Evolutionary conservation across 1,140 invertebrate species (phyloP), one percentile per base, ranked within the genome.

Genomic region (Adelges cooleyi): DNA sequence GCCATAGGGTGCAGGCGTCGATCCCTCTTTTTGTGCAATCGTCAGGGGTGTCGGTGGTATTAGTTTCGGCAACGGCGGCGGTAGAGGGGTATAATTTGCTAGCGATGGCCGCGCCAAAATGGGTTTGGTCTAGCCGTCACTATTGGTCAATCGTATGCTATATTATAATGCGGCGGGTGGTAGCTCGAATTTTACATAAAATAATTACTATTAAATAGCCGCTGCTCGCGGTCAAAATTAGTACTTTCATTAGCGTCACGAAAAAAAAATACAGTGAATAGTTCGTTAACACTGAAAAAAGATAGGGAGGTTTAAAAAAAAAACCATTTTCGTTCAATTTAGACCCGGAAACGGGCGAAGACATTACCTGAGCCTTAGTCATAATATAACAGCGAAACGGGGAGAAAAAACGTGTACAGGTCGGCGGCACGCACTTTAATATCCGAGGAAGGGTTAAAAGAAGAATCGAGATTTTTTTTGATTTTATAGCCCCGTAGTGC

Each of bases 71-170:
- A 33, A 40, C n/a, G 33, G 33, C 22, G 23, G 20, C 15, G 52
- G 36, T n/a, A 38, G 36, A 23, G 54, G 54, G 53, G 38, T 27
- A 25, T 23, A 44, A 56, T 42, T 56, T 56, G 38, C 53, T 44
- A 18, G 15, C n/a, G 54, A 59, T 59, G 54, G 54, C 54, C 54
- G 54, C 54, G 20, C 54, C 10, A 59, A 59, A 59, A 59, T 59
- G 54, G 54, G 54, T 59, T 59, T 44, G 54, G 54, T 59, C 54
- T 59, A 59, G 54, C 13, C 54, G 40, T 20, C 38, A 44, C 54
- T 59, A 59, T 59, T 59, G 54, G 54, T 44, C 54, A 59, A 25
- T 40, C 52, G 38, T 22, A 38, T 59, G 29, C 29, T 6, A 11
- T 33, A 33, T 11, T 33, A 33, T 11, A n/a, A n/a, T n/a, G n/a